phyloP scores from a whole-genome alignment of 2,888 invertebrate species.

The Linnaemya vulpina region DNA sequence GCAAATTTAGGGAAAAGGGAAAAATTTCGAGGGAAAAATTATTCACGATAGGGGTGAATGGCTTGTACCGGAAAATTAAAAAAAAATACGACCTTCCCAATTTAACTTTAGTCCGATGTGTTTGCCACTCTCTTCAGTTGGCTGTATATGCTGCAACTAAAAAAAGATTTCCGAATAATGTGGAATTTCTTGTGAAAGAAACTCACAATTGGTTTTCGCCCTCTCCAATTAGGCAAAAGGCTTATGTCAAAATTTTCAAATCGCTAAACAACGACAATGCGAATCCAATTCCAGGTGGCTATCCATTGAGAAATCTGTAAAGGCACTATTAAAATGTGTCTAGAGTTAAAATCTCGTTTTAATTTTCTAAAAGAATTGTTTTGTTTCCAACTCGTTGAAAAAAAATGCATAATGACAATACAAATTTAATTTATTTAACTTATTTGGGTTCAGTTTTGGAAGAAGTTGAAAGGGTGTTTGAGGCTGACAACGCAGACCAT shows the following conservation, averaged over 20 bases:
- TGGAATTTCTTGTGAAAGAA: constrained; percentile 51
- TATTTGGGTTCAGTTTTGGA: constrained; percentile 31
- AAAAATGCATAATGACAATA: constrained; percentile 42
- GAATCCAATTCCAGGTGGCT: not conserved
- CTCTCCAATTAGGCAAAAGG: constrained; percentile 40
- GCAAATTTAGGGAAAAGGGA: too few relatives aligned
- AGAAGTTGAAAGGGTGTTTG: constrained; percentile 46
- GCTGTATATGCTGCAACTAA: constrained; percentile 14
- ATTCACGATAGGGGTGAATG: too few relatives aligned
- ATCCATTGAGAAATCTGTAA: constrained; percentile 20
- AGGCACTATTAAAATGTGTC: constrained; percentile 47
- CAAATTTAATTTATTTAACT: constrained; percentile 38
- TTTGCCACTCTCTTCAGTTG: not conserved
- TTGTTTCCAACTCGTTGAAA: constrained; percentile 14
- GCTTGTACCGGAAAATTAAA: constrained; percentile 18
- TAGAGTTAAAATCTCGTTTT: constrained; percentile 41
- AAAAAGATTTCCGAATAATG: constrained; percentile 35
- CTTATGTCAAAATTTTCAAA: constrained; percentile 38
- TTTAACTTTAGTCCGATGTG: constrained; percentile 16
- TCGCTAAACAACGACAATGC: constrained; percentile 20
- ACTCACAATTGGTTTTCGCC: too few relatives aligned
- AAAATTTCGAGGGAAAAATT: too few relatives aligned
- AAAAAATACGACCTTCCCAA: constrained; percentile 8
- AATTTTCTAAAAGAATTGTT: constrained; percentile 19
- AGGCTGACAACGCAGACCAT: constrained; percentile 17